Evolutionary conservation across 2,888 invertebrate genomes (phyloP), one percentile per base, ranked within the genome.

Genomic region (Copidosoma aretas): DNA sequence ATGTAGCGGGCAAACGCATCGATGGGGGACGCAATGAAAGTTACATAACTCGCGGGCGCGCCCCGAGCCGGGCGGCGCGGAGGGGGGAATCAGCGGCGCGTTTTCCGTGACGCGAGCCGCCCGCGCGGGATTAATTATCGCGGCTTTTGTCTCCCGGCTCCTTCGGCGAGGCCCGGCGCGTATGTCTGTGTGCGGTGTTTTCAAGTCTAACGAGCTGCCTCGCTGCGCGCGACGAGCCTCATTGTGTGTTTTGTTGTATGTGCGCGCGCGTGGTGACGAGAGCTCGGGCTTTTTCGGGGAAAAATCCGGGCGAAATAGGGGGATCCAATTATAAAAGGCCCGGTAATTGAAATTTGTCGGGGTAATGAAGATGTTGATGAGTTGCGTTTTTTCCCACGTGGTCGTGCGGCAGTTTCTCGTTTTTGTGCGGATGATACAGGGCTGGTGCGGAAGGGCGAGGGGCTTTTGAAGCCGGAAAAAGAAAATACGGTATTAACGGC

Each of bases 11-110:
- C 76, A 77, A 81, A 77, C 79, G 12, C 12, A 78, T 77, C 79
- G 75, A 79, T 76, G 77, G 12, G 75, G 78, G 78, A 75, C 77
- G 75, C 80, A 80, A 80, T 80, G 81, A 79, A 81, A 81, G 80
- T 79, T 78, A 81, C 81, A 81, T 79, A 81, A 72, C 75, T 70
- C 53, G 51, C 49, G 56, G 43, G 22, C 32, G 51, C 41, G 62
- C 41, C 58, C 43, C 56, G 60, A 15, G 41, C 24, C 17, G 24
- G 49, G 15, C 12, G 58, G 21, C 8, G 3, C 4, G 60, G 41
- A 46, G 64, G 64, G 56, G 52, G 64, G 57, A 60, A 53, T 61
- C 53, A 25, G 19, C 49, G 17, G 24, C 22, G n/a, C 75, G 76
- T 73, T 74, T 74, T 77, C 71, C 79, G 79, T 80, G 80, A 75